Conservation (phyloP, 53 echinoderm and acorn worm genomes). For the Antedon mediterranea region DNA sequence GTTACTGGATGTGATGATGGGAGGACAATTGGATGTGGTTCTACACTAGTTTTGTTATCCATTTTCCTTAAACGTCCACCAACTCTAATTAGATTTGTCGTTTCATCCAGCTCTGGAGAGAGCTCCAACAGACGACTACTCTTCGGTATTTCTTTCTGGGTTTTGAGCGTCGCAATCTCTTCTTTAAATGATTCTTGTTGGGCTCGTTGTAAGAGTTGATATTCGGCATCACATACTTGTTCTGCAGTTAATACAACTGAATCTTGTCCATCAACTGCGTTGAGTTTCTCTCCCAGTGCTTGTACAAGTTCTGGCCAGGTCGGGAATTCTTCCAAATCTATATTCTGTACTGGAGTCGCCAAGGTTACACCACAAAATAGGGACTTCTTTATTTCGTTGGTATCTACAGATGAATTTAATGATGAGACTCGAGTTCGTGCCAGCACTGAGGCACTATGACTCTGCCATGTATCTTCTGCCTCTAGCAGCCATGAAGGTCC, state of each 20-base stretch:
- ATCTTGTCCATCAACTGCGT: neutral
- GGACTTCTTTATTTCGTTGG: neutral
- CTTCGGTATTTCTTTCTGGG: neutral
- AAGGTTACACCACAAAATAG: constrained; percentile 13
- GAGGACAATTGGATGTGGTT: constrained; percentile 9
- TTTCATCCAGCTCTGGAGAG: constrained; percentile 11
- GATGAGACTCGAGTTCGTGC: neutral
- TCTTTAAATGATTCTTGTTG: constrained; percentile 6
- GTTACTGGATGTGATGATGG: neutral
- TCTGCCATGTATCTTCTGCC: constrained; percentile 6
- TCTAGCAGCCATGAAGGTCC: constrained; percentile 9
- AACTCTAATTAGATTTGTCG: constrained; percentile 7
- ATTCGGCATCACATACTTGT: constrained; percentile 11
- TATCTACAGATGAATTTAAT: neutral
- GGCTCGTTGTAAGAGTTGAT: constrained; percentile 7
- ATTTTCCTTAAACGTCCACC: constrained; percentile 5
- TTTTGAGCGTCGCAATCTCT: neutral
- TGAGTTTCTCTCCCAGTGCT: constrained; percentile 3
- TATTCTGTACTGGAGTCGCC: neutral
- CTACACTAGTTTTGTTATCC: neutral
- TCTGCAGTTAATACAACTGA: constrained; percentile 4
- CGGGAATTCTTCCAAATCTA: neutral
- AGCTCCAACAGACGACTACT: constrained; percentile 3
- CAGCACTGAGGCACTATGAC: constrained; percentile 6
- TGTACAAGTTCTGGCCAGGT: neutral